Evolutionary conservation across 1,140 invertebrate genomes (phyloP).

Genomic region (Aphaenogaster floridana): DNA sequence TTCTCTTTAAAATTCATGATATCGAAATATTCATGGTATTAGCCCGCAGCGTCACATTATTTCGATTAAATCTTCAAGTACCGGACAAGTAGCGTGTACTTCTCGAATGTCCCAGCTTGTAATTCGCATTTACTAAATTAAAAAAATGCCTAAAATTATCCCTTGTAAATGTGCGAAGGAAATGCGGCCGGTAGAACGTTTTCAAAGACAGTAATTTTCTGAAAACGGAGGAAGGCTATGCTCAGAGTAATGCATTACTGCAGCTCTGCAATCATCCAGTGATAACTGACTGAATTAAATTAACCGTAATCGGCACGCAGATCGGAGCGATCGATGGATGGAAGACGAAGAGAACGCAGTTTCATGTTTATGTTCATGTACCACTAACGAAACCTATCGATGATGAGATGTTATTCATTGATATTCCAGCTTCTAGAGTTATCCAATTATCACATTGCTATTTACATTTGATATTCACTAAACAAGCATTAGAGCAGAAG

Average conservation of each 20-base stretch:
- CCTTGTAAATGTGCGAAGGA: constrained; percentile 26
- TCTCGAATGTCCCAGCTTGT: not conserved
- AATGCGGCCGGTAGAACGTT: constrained; percentile 7
- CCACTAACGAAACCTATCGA: constrained; percentile 16
- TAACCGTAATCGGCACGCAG: constrained; percentile 80
- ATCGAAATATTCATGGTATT: not conserved
- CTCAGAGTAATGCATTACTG: constrained; percentile 40
- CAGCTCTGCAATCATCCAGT: constrained; percentile 80
- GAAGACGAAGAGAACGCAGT: constrained; percentile 76
- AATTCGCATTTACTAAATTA: constrained; percentile 20
- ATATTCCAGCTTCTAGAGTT: not conserved
- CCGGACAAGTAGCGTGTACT: constrained; percentile 1
- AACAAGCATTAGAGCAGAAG: not conserved
- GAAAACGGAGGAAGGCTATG: constrained; percentile 9
- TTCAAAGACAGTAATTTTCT: constrained; percentile 58
- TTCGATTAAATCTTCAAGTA: constrained; percentile 27
- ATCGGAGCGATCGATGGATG: constrained; percentile 74
- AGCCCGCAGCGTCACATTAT: constrained; percentile 17
- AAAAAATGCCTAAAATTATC: constrained; percentile 29
- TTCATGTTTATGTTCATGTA: constrained; percentile 67
- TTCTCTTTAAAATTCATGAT: constrained; percentile 14
- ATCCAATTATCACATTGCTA: constrained; percentile 1
- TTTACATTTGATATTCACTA: constrained; percentile 3
- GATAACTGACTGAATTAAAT: constrained; percentile 85
- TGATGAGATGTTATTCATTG: not conserved